Base-by-base conservation (phyloP, 2,113 vertebrate species). In the Salvelinus namaycush region DNA sequence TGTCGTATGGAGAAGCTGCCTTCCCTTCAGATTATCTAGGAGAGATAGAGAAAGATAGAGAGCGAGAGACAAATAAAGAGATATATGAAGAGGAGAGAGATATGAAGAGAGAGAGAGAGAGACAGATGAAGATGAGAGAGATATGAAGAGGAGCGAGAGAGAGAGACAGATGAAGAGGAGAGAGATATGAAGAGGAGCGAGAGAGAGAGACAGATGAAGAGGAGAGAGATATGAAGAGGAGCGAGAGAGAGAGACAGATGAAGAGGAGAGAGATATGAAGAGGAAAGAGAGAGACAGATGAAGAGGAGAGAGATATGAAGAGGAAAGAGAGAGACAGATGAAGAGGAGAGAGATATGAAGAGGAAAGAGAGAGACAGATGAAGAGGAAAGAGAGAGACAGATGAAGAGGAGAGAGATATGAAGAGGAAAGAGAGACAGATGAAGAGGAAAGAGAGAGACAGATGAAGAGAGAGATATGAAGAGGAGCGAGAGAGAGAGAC, bases 1-100 rank as follows among this genome's bases (percentile, higher is more conserved):
- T 73, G 96, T 97, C 2, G 95, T 96, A 80, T 97, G 96, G 75
- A 97, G 95, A 86, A 97, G 91, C 90, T 97, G 96, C 72, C 96
- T 92, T 68, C 94, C 95, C 86, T 96, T 96, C 77, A 97, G 91
- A 83, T 96, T 91, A 89, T 96, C 96, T 97, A 84, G 77, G 48
- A 51, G 51, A 27, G 57, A 49, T 34, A 34, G 11, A n/a, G 39
- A 65, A 39, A 72, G 4, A 57, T 18, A 29, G 62, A 59, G 27
- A 70, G 13, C 26, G 24, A 24, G 66, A 68, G 66, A 68, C 29
- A 31, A 31, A 29, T 26, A 34, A 11, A 39, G 22, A 5, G 77
- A 68, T 74, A 57, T 27, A 66, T 29, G 59, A 77, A 5, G 29
- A 31, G 29, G 29, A 29, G 29, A 29, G 29, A 29, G 29, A 29